phyloP scores from a whole-genome alignment of 2,888 invertebrate species.

The Tachystola acroxantha region DNA sequence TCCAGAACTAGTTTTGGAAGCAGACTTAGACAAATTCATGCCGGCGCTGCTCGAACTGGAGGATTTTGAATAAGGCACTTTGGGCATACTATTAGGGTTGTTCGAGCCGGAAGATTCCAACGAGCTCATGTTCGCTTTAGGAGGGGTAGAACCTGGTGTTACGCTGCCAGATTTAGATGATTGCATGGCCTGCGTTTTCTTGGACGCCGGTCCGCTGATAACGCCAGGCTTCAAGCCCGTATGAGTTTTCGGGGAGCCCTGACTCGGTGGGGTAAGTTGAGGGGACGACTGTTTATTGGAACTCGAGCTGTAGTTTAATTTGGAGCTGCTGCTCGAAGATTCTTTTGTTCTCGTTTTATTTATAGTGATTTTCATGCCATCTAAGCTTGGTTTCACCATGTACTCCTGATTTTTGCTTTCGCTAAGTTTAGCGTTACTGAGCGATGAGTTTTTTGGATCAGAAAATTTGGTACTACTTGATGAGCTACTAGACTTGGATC shows the following conservation, averaged over 20 bases:
- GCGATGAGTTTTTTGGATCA: slow-evolving; percentile 64
- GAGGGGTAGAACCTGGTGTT: slow-evolving; percentile 60
- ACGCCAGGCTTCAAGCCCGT: slow-evolving; percentile 92
- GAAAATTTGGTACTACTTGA: slow-evolving; percentile 61
- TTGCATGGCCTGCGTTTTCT: slow-evolving; percentile 84
- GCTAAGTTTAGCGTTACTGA: slow-evolving; percentile 52
- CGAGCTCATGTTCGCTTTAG: slow-evolving; percentile 59
- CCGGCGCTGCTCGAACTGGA: slow-evolving; percentile 58
- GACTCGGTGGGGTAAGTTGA: slow-evolving; percentile 68
- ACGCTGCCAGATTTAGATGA: slow-evolving; percentile 61
- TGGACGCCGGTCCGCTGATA: slow-evolving; percentile 91
- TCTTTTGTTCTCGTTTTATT: slow-evolving; percentile 91
- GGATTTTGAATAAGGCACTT: slow-evolving; percentile 72
- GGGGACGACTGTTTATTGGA: slow-evolving; percentile 68
- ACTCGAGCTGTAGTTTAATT: slow-evolving; percentile 63
- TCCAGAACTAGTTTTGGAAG: slow-evolving; percentile 73
- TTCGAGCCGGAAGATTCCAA: slow-evolving; percentile 50
- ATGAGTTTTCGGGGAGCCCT: slow-evolving; percentile 87
- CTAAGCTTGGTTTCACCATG: slow-evolving; percentile 92
- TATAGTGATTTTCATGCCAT: slow-evolving; percentile 94
- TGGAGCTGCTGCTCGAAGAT: slow-evolving; percentile 70
- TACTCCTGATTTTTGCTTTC: slow-evolving; percentile 87
- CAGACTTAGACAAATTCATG: slow-evolving; percentile 66
- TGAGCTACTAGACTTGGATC: slow-evolving; percentile 66
- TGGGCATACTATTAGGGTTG: slow-evolving; percentile 42